Percentiles rank a stretch among this genome's conserved stretches.
Conservation (phyloP, 2,888 invertebrate genomes). For the Eulithis prunata region DNA sequence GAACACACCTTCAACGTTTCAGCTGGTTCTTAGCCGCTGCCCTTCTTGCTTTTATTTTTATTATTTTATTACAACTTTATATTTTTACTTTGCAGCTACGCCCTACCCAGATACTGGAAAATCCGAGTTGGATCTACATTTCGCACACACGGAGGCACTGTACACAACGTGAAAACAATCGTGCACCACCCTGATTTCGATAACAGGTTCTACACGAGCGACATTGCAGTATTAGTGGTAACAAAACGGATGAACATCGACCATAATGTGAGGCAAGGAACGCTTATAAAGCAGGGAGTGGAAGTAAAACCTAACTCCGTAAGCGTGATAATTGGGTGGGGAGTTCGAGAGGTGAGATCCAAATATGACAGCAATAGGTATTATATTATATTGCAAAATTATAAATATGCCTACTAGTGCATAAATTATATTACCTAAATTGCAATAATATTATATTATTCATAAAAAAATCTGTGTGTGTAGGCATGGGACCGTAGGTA, state of each 20-base stretch:
- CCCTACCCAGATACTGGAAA: constrained; percentile 67
- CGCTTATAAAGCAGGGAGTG: constrained; percentile 65
- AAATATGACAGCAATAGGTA: neutral
- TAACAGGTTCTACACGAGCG: constrained; percentile 66
- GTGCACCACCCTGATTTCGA: constrained; percentile 66
- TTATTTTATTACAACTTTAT: neutral
- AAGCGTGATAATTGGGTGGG: constrained; percentile 73
- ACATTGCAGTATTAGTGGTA: constrained; percentile 67
- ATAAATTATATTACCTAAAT: too few species aligned
- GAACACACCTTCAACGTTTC: too few species aligned
- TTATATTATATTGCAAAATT: too few species aligned
- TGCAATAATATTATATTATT: too few species aligned
- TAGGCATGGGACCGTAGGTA: too few species aligned
- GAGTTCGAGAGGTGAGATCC: constrained; percentile 63
- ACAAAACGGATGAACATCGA: constrained; percentile 58
- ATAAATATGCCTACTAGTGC: too few species aligned
- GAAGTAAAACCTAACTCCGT: constrained; percentile 63
- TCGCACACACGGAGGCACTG: constrained; percentile 62
- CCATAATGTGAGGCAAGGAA: constrained; percentile 65
- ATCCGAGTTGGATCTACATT: constrained; percentile 72
- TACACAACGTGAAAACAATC: constrained; percentile 67
- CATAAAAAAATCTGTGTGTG: too few species aligned
- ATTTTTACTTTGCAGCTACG: constrained; percentile 56
- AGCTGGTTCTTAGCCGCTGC: too few species aligned
- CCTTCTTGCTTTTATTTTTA: too few species aligned